phyloP scores from a whole-genome alignment of 2,888 invertebrate genomes.

The Epistrophella euchroma region DNA sequence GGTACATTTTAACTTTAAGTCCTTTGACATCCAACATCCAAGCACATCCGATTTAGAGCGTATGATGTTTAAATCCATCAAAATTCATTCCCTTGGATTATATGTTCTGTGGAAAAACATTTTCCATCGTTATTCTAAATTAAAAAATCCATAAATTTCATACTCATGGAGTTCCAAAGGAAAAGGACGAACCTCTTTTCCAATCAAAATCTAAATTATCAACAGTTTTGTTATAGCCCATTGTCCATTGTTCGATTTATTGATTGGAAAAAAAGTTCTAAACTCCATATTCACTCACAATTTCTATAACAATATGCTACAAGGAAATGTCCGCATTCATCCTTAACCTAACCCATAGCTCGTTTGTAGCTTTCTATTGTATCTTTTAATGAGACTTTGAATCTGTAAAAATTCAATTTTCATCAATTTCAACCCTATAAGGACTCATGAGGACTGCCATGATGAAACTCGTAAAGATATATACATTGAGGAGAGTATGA shows the following conservation, averaged over 20 bases:
- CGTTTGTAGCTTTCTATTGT: constrained; percentile 23
- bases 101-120: constrained; percentile 17
- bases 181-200: constrained; percentile 13
- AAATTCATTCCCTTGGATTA: constrained; percentile 45
- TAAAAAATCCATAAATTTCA: constrained; percentile 3
- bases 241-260: constrained; percentile 29
- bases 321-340: constrained; percentile 25
- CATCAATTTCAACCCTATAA: constrained; percentile 31
- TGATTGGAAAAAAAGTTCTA: constrained; percentile 7
- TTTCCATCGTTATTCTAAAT: constrained; percentile 15
- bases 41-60: background rate
- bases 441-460: constrained; percentile 22
- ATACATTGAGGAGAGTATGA: background rate
- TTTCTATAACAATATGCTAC: constrained; percentile 12
- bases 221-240: constrained; percentile 5
- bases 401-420: constrained; percentile 44
- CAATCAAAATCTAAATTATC: constrained; percentile 36
- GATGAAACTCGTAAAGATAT: constrained; percentile 30
- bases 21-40: constrained; percentile 41
- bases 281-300: constrained; percentile 6
- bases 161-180: background rate
- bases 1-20: constrained; percentile 40
- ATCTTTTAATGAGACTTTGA: constrained; percentile 42
- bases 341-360: background rate
- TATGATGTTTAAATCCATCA: constrained; percentile 55